Conservation (phyloP, 2,113 vertebrate species). For the Oncorhynchus tshawytscha region DNA sequence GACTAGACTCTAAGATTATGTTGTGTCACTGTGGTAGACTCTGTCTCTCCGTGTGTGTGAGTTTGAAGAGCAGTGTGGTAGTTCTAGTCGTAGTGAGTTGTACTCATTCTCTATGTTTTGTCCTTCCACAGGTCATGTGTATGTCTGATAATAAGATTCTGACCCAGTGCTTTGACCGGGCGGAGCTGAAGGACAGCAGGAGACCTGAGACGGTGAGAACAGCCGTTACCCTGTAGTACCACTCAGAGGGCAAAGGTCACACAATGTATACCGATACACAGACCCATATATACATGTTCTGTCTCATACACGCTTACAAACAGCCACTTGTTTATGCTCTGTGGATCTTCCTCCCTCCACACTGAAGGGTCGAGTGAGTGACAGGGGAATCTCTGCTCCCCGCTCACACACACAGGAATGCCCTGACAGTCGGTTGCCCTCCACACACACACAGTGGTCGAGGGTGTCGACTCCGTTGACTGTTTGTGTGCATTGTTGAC, state of each 20-base stretch:
- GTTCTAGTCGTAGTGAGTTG: background rate
- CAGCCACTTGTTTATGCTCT: background rate
- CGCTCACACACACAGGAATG: conserved; percentile 44
- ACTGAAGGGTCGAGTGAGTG: background rate
- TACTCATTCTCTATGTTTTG: conserved; percentile 10
- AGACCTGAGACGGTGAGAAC: conserved; percentile 89
- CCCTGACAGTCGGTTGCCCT: conserved; percentile 31
- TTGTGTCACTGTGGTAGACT: background rate
- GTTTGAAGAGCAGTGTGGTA: background rate
- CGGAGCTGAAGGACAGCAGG: conserved; percentile 93
- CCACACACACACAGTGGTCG: conserved; percentile 23
- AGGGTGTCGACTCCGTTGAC: conserved; percentile 8
- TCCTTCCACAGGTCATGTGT: conserved; percentile 83
- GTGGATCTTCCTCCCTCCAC: background rate
- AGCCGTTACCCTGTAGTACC: background rate
- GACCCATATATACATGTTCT: background rate
- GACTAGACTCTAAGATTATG: too few species aligned
- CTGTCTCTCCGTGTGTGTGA: conserved; percentile 6
- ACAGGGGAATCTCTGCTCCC: conserved; percentile 25
- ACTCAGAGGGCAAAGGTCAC: background rate
- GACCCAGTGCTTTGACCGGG: conserved; percentile 87
- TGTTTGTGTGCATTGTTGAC: conserved; percentile 49
- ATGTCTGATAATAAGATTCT: conserved; percentile 92
- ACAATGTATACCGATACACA: background rate
- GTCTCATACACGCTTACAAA: background rate